Evolutionary conservation across 2,888 invertebrate genomes (phyloP), one percentile per base, ranked within the genome.

Genomic region (Altica lythri): DNA sequence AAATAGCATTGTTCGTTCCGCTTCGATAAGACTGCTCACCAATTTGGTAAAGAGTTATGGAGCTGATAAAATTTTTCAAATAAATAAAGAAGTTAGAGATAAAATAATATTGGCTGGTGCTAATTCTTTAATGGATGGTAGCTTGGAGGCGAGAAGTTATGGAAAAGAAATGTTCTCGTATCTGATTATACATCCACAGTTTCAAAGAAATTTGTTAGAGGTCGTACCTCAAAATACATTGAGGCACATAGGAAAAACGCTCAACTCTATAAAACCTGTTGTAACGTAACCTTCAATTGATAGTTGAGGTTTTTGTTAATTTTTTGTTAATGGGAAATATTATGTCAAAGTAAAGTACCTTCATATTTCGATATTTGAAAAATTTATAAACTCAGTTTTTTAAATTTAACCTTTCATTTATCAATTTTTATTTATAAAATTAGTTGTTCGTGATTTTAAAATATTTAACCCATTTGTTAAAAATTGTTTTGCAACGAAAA

Each of bases 1-100:
- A 64, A 95, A 95, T 72, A 88, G 90, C 0, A 81, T 90, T 3
- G 94, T 97, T 2, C 83, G 95, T 18, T 89, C 92, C 37, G 86
- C 92, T 4, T 85, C 93, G 0, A 89, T 92, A 1, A 85, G 88
- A 68, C 83, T 95, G 47, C 74, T 96, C 46, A 83, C 86, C 35
- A 80, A 83, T 45, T 78, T 92, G 18, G 87, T 89, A 37, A 85
- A 86, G 66, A 84, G 85, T 53, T 78, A 89, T 62, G 92, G 95
- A 3, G 81, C 88, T 1, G 85, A 88, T 14, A 83, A 85, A 55
- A 79, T 86, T 19, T 85, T 92, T 67, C 82, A 83, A 43, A 80
- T 92, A 70, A 83, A 87, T 0, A 80, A 85, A 42, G 95, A 96
- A 55, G 82, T 86, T 27, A 84, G 91, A 38, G 89, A 92, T 67